These are phyloP conservation scores for Sander lucioperca DNA, from an alignment of 2,113 vertebrate genomes.

Conservation along the genomic window DNA sequence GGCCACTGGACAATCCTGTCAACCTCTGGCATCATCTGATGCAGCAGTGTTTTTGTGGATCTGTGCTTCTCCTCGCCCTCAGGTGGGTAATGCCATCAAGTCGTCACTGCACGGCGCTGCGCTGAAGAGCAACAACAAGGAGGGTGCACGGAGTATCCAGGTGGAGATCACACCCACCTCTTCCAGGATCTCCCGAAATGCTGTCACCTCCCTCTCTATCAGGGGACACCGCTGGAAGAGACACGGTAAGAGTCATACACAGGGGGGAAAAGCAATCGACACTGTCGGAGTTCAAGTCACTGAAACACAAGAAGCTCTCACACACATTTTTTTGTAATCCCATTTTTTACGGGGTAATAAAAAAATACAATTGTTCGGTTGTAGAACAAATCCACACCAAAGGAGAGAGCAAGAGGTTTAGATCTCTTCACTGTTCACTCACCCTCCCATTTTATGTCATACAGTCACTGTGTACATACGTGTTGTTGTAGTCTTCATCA, in stretches of 20 bases:
- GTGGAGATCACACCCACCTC: conserved; percentile 98
- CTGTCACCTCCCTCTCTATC: conserved; percentile 98
- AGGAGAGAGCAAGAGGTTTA: conserved; percentile 46
- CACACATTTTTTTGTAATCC: not conserved
- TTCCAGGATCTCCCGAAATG: conserved; percentile 97
- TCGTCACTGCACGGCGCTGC: conserved; percentile 92
- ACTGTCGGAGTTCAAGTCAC: not conserved
- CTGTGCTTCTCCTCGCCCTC: conserved; percentile 19
- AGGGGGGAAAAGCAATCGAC: not conserved
- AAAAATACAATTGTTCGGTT: not conserved
- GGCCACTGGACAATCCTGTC: not conserved
- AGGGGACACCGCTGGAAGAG: conserved; percentile 98
- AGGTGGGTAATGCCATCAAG: conserved; percentile 99
- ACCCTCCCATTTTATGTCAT: conserved; percentile 28
- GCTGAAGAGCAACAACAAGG: conserved; percentile 94
- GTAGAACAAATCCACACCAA: not conserved
- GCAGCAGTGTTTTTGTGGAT: not conserved
- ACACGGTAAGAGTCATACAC: conserved; percentile 88
- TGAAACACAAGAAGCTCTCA: not conserved
- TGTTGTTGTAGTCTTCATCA: conserved; percentile 22
- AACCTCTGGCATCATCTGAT: not conserved
- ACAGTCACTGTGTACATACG: conserved; percentile 18
- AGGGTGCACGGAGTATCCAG: conserved; percentile 94
- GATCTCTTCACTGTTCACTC: conserved; percentile 35
- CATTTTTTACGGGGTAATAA: not conserved